Conservation (phyloP, 2,888 invertebrate species). For the Apotomis turbidana region DNA sequence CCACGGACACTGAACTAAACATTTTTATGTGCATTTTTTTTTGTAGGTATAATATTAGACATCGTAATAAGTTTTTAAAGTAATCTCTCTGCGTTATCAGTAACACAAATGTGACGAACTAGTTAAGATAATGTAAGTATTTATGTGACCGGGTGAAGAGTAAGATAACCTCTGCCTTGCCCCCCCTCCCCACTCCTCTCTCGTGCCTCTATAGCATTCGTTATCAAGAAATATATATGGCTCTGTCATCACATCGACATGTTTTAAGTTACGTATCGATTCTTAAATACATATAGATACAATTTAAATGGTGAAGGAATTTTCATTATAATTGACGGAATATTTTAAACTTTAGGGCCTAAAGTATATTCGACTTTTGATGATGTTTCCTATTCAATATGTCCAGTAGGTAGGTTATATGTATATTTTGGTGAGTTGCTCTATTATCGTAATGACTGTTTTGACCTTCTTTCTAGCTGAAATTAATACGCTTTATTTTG, state of each 20-base stretch:
- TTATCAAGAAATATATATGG: constrained; percentile 35
- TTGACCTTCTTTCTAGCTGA: too few relatives aligned
- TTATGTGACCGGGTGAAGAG: constrained; percentile 35
- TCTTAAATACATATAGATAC: constrained; percentile 2
- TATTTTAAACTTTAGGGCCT: too few relatives aligned
- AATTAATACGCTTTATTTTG: too few relatives aligned
- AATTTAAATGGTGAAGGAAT: neutral
- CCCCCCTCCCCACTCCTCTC: neutral
- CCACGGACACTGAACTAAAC: too few relatives aligned
- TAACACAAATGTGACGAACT: constrained; percentile 28
- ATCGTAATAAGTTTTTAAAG: neutral
- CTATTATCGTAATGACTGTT: too few relatives aligned
- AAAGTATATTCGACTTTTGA: too few relatives aligned
- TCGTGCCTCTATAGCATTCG: neutral
- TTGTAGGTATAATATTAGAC: neutral
- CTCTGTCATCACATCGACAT: constrained; percentile 34
- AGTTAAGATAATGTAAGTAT: constrained; percentile 34
- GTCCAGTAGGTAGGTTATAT: too few relatives aligned
- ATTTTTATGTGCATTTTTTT: neutral
- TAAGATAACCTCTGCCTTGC: constrained; percentile 33
- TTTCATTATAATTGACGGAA: too few relatives aligned
- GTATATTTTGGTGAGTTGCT: too few relatives aligned
- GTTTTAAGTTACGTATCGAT: neutral
- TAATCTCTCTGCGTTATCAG: constrained; percentile 29
- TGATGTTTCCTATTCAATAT: too few relatives aligned